These are phyloP conservation scores for Melieria picta DNA, from an alignment of 2,888 invertebrate species.

Conservation along the genomic window DNA sequence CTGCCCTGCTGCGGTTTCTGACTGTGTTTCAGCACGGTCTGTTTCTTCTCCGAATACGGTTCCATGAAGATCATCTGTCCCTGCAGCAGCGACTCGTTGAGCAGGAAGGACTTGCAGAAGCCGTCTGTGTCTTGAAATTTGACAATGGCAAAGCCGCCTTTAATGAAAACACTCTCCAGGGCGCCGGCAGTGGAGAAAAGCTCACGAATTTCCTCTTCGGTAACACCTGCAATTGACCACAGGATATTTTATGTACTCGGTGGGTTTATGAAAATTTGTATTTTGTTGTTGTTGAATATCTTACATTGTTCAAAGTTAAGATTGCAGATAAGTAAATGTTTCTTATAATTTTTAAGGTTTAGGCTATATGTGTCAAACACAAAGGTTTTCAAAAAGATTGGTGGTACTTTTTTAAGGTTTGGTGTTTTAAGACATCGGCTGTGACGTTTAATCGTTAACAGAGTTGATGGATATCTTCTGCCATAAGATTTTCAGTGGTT, in stretches of 20 bases:
- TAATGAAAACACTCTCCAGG: conserved; percentile 42
- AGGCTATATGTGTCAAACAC: too few relatives aligned
- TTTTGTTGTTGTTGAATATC: too few relatives aligned
- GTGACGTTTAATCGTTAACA: too few relatives aligned
- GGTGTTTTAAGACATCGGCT: too few relatives aligned
- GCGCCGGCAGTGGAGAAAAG: conserved; percentile 49
- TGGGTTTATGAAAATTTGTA: background rate
- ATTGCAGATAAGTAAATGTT: too few relatives aligned
- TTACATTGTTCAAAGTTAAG: too few relatives aligned
- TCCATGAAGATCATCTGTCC: conserved; percentile 52
- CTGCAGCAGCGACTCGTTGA: conserved; percentile 46
- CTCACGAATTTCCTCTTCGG: conserved; percentile 44
- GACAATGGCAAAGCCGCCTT: conserved; percentile 45
- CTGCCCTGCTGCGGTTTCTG: conserved; percentile 7
- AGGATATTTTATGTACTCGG: background rate
- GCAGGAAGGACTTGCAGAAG: conserved; percentile 55
- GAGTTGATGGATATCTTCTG: too few relatives aligned
- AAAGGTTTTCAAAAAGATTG: too few relatives aligned
- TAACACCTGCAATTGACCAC: conserved; percentile 28
- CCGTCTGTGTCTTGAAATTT: conserved; percentile 50
- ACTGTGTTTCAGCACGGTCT: conserved; percentile 28
- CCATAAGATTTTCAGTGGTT: too few relatives aligned
- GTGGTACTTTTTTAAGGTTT: too few relatives aligned
- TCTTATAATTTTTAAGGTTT: too few relatives aligned
- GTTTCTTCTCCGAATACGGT: conserved; percentile 52